Percentiles rank a stretch among this genome's conserved stretches.
phyloP scores from a whole-genome alignment of 2,113 vertebrate genomes.

The Boulengeromyrus knoepffleri region DNA sequence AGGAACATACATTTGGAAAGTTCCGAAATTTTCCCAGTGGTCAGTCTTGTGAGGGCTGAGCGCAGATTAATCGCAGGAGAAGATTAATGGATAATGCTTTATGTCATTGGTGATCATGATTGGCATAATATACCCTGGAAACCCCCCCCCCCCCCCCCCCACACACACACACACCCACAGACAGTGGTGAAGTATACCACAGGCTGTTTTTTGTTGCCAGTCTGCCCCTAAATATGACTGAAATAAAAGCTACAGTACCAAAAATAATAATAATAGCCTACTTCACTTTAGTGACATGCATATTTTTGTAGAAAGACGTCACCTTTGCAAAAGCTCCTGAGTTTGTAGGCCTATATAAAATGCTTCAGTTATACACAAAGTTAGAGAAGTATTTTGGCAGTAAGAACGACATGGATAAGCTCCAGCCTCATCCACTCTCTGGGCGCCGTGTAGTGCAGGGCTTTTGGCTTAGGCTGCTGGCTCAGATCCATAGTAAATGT shows the following conservation, averaged over 20 bases:
- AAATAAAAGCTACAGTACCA: neutral
- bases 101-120: neutral
- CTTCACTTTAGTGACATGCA: neutral
- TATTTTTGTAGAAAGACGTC: neutral
- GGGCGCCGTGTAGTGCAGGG: neutral
- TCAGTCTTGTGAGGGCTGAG: neutral
- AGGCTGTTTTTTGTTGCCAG: neutral
- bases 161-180: too few relatives aligned
- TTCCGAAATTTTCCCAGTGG: neutral
- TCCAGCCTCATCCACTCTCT: neutral
- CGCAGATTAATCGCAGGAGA: neutral
- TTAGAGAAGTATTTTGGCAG: conserved; percentile 6
- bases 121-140: neutral
- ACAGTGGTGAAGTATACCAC: neutral
- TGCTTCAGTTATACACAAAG: neutral
- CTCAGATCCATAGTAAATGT: conserved; percentile 21
- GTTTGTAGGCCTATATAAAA: neutral
- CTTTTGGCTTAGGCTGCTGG: conserved; percentile 18
- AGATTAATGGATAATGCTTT: neutral
- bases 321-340: neutral
- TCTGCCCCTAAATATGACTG: neutral
- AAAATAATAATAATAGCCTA: neutral
- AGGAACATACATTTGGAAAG: neutral
- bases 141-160: neutral
- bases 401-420: neutral